Percentiles rank a stretch among this genome's conserved stretches.
These are phyloP conservation scores for Enteromius trimaculatus DNA, from an alignment of 2,797 vertebrate species.

Conservation along the genomic window DNA sequence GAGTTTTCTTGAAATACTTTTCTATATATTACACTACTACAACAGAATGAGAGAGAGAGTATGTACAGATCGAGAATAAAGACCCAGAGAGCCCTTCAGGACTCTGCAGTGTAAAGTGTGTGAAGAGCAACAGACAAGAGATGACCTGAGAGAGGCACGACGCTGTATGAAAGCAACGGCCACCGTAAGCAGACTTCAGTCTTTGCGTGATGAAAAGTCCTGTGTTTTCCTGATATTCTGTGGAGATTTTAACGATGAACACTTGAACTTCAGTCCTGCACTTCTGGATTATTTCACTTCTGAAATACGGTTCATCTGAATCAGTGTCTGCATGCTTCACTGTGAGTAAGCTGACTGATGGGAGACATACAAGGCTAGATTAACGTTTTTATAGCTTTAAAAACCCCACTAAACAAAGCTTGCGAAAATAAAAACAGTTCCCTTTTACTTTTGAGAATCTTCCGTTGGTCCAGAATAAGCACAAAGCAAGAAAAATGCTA, in stretches of 20 bases:
- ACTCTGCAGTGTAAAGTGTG: constrained; percentile 35
- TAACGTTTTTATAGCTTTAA: neutral
- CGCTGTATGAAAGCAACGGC: neutral
- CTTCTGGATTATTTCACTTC: constrained; percentile 11
- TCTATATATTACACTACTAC: constrained; percentile 18
- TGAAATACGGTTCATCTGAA: constrained; percentile 36
- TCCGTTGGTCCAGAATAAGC: constrained; percentile 71
- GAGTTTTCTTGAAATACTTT: constrained; percentile 12
- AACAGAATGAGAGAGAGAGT: constrained; percentile 38
- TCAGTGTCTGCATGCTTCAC: neutral
- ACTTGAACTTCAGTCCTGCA: neutral
- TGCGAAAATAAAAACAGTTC: constrained; percentile 13
- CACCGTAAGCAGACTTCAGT: neutral
- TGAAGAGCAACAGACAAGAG: constrained; percentile 9
- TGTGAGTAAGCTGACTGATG: neutral
- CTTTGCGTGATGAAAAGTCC: constrained; percentile 5
- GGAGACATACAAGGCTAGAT: neutral
- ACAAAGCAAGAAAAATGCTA: constrained; percentile 52
- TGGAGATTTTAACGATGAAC: constrained; percentile 21
- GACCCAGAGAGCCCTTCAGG: constrained; percentile 62
- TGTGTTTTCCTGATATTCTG: constrained; percentile 36
- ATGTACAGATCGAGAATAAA: constrained; percentile 66
- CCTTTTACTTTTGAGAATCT: constrained; percentile 46
- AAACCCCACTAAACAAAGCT: constrained; percentile 5
- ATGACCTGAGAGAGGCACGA: constrained; percentile 23